Evolutionary conservation across 2,888 invertebrate species (phyloP), one percentile per base, ranked within the genome.

Genomic region (Odontothrips loti): DNA sequence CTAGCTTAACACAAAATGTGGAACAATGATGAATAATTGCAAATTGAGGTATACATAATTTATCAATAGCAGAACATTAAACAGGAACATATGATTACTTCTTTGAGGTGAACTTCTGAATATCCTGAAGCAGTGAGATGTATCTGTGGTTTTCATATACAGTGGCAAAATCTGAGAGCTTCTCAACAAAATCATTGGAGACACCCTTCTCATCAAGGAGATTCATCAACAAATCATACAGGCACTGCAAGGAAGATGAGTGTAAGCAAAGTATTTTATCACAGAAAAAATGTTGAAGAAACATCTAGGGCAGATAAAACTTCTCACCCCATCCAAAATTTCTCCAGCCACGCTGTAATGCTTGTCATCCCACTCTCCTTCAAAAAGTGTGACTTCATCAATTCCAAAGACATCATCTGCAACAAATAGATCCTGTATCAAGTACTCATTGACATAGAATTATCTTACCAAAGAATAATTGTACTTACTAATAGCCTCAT

Each of bases 121-220:
- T 89, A 78, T 92, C 91, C 87, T 97, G 95, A 81, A 99, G 89
- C 48, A 99, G 90, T 82, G 92, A 92, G 86, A 99, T 94, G 88
- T 99, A 99, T 1, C 95, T 93, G 1, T 93, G 90, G 87, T 99
- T 98, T 88, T 99, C 99, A 86, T 97, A 97, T 0, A 92, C 91
- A 4, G 99, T 98, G 86, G 96, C 95, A 87, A 96, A 93, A 83
- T 95, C 93, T 0, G 95, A 92, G 29, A 99, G 86, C 86, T 97
- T 95, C 85, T 95, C 94, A 0, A 93, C 95, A 88, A 99, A 98
- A 83, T 96, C 95, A 86, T 96, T 96, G 86, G 94, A 94, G 83
- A 99, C 90, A 58, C 99, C 99, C 85, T 99, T 96, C 87, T 99
- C 99, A 87, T 98, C 98, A 82, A 99, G 90, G 84, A 97, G 90